phyloP scores from a whole-genome alignment of 2,113 vertebrate genomes.

The Cichladusa arquata region DNA sequence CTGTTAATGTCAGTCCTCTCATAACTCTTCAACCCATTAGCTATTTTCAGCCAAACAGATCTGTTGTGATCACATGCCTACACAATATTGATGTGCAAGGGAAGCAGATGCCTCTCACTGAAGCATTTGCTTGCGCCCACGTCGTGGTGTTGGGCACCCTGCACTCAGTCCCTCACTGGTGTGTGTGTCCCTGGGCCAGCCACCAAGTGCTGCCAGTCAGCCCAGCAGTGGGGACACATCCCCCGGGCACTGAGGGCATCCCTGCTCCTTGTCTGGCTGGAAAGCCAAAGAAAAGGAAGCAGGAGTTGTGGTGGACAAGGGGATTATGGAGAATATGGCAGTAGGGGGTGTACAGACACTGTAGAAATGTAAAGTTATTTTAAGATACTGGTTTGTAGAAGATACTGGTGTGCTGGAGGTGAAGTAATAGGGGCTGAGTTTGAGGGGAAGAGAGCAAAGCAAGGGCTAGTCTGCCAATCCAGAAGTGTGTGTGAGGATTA shows the following conservation, averaged over 20 bases:
- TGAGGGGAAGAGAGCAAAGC: not conserved
- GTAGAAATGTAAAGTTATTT: not conserved
- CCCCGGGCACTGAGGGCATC: not conserved
- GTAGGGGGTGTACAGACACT: not conserved
- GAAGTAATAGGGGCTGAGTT: not conserved
- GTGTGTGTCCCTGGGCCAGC: not conserved
- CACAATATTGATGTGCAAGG: not conserved
- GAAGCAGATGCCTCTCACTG: not conserved
- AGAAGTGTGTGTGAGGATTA: not conserved
- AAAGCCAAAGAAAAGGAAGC: not conserved
- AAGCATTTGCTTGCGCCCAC: not conserved
- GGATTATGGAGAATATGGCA: not conserved
- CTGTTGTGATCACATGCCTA: constrained; percentile 17
- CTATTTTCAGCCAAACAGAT: not conserved
- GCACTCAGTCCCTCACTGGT: not conserved
- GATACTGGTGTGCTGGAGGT: not conserved
- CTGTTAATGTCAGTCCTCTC: not conserved
- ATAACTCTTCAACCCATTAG: not conserved
- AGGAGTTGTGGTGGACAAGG: not conserved
- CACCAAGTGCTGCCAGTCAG: not conserved
- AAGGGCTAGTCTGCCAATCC: not conserved
- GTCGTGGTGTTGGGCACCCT: not conserved
- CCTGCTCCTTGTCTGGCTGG: not conserved
- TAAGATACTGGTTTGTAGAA: not conserved
- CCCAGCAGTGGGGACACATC: not conserved